Conservation (phyloP, 2,888 invertebrate genomes). For the Leptothorax acervorum region DNA sequence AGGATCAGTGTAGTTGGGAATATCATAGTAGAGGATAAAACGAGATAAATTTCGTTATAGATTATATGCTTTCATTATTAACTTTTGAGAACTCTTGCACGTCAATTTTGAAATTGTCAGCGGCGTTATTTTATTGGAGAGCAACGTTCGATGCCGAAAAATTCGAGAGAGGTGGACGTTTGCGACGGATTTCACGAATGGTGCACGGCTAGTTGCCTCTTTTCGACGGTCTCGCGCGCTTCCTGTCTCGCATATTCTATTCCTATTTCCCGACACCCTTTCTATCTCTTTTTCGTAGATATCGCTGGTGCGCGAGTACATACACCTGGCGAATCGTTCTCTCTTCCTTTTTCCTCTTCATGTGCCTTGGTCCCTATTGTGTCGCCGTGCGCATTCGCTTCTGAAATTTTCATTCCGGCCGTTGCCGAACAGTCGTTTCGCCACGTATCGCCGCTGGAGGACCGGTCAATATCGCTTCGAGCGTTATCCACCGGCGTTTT, state of each 20-base stretch:
- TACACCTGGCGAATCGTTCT: slow-evolving; percentile 3
- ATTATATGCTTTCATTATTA: not conserved
- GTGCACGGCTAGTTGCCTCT: not conserved
- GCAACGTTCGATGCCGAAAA: slow-evolving; percentile 50
- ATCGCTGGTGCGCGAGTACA: not conserved
- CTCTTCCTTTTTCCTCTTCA: slow-evolving; percentile 28
- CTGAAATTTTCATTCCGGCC: slow-evolving; percentile 58
- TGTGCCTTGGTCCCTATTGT: slow-evolving; percentile 35
- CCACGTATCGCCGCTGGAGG: slow-evolving; percentile 48
- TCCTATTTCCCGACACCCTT: slow-evolving; percentile 27
- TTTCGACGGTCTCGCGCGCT: not conserved
- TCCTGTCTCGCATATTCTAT: slow-evolving; percentile 17
- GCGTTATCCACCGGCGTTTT: slow-evolving; percentile 50
- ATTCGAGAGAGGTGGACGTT: slow-evolving; percentile 25
- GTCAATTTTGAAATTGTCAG: slow-evolving; percentile 26
- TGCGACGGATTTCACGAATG: slow-evolving; percentile 45
- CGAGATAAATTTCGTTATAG: not conserved
- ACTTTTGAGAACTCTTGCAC: not conserved
- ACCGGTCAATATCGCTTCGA: slow-evolving; percentile 65
- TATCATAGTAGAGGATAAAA: not conserved
- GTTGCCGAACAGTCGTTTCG: slow-evolving; percentile 35
- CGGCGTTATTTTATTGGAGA: slow-evolving; percentile 51
- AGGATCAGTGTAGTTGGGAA: not conserved
- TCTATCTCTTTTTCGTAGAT: slow-evolving; percentile 2
- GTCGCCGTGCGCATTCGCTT: slow-evolving; percentile 44